These are phyloP conservation scores for Labroides dimidiatus DNA, from an alignment of 2,797 vertebrate genomes.

Conservation along the genomic window DNA sequence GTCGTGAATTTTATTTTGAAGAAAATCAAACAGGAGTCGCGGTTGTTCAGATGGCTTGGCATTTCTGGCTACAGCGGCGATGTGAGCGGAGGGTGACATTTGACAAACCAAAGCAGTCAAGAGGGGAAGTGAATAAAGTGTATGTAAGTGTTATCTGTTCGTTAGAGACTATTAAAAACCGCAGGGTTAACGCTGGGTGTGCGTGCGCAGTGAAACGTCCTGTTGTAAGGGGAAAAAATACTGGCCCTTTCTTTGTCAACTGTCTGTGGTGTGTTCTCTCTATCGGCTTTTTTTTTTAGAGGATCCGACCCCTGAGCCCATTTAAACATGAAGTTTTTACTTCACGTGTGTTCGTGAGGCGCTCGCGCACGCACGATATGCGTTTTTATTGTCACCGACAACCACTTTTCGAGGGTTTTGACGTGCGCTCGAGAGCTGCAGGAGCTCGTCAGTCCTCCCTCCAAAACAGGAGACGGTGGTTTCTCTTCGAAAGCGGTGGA, in stretches of 20 bases:
- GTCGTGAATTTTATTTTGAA: slow-evolving; percentile 55
- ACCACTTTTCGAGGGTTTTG: not conserved
- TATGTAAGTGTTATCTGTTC: fast-evolving
- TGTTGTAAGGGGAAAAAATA: not conserved
- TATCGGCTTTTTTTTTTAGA: not conserved
- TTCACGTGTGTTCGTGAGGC: not conserved
- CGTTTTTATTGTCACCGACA: not conserved
- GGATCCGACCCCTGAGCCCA: not conserved
- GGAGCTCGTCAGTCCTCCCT: not conserved
- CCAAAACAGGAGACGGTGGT: not conserved
- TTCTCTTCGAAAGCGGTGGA: not conserved
- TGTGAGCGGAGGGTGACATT: not conserved
- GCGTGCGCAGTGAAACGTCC: not conserved
- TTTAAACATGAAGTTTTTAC: not conserved
- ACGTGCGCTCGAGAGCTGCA: slow-evolving; percentile 34
- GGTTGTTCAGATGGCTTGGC: not conserved
- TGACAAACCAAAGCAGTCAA: not conserved
- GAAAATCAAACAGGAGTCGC: fast-evolving
- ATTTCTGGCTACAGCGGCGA: not conserved
- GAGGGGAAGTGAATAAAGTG: not conserved
- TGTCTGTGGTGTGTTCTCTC: not conserved
- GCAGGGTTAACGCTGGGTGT: fast-evolving
- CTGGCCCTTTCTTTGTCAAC: not conserved
- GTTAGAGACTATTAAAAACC: no score
- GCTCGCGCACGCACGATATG: fast-evolving